A percentile compares a stretch with the other conserved stretches of the same genome.
Evolutionary conservation across 2,113 vertebrate species (phyloP).

Genomic region (Sporophila hypoxantha): DNA sequence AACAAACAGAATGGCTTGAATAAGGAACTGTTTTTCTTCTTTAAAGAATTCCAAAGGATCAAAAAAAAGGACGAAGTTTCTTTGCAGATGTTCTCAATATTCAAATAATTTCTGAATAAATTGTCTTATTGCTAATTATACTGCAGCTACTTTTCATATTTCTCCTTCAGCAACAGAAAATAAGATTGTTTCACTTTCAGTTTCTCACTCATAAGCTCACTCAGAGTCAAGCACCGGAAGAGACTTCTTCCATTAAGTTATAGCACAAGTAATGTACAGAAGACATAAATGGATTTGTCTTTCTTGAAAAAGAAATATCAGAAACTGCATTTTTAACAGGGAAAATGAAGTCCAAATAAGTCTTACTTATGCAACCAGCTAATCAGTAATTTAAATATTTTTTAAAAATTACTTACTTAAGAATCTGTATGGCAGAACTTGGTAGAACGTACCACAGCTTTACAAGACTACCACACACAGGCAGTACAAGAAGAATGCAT

Average conservation of each 20-base stretch:
- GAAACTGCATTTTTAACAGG: neutral
- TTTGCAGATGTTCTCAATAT: neutral
- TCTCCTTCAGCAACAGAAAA: neutral
- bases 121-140: neutral
- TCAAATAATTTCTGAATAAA: neutral
- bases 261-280: neutral
- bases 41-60: neutral
- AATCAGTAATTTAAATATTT: neutral
- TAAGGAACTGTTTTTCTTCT: neutral
- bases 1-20: neutral
- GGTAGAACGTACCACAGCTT: neutral
- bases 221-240: neutral
- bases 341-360: neutral
- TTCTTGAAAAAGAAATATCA: neutral
- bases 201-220: neutral
- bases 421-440: neutral
- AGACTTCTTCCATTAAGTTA: neutral
- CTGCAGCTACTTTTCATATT: neutral
- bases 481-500: constrained; percentile 13
- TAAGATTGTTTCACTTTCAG: constrained; percentile 38
- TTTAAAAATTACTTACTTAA: neutral
- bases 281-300: neutral
- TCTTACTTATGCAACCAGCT: neutral
- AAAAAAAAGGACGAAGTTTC: neutral
- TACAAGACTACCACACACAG: constrained; percentile 45